These are phyloP conservation scores for Bombus vancouverensis DNA, from an alignment of 1,140 invertebrate genomes.

Conservation along the genomic window DNA sequence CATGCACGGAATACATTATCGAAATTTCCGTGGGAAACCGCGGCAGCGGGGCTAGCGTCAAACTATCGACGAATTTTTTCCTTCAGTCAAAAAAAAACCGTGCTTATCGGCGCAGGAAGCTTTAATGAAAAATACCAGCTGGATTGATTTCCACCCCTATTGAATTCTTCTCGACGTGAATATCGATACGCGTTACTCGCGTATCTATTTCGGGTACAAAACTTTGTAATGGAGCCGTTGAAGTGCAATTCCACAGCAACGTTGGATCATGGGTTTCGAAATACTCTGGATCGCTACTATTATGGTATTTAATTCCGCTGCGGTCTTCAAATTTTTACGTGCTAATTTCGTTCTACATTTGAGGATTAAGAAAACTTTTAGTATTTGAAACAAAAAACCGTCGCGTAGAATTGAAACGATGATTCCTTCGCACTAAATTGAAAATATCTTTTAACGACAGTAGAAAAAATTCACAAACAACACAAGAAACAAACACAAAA, in stretches of 20 bases:
- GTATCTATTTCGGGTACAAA: neutral
- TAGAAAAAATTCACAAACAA: too few relatives aligned
- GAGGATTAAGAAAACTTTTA: neutral
- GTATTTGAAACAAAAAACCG: too few relatives aligned
- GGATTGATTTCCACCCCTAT: neutral
- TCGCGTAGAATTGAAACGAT: neutral
- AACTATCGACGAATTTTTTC: slow-evolving; percentile 22
- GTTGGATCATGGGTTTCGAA: too few relatives aligned
- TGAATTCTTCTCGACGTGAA: neutral
- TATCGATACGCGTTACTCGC: neutral
- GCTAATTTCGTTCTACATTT: neutral
- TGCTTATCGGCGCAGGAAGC: neutral
- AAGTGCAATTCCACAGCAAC: neutral
- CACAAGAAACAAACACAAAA: too few relatives aligned
- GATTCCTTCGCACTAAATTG: too few relatives aligned
- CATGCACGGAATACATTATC: too few relatives aligned
- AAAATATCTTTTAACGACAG: too few relatives aligned
- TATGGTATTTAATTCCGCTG: too few relatives aligned
- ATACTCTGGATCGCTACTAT: too few relatives aligned
- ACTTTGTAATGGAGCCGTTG: neutral
- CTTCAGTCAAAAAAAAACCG: neutral
- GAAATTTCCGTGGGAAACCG: slow-evolving; percentile 27
- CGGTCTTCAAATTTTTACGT: neutral
- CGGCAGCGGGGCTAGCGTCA: neutral
- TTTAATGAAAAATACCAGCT: slow-evolving; percentile 24